Base-by-base conservation (phyloP, 2,113 vertebrate species). In the Sylvilagus bachmani region DNA sequence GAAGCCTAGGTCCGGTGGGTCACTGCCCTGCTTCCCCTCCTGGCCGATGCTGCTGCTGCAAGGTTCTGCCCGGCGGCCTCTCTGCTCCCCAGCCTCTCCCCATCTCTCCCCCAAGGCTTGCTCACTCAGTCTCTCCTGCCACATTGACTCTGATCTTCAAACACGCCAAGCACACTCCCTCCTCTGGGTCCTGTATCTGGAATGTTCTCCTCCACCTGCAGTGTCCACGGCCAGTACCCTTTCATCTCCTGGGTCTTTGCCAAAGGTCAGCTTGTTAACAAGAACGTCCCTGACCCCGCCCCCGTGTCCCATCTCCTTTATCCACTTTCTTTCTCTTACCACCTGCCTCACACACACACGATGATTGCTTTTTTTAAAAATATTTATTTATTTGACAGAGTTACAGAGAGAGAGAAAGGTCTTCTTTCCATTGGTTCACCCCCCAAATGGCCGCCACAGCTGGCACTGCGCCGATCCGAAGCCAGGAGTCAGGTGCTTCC, bases 221-320 rank as follows among this genome's bases (percentile, higher is more conserved):
- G 24, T 70, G 19, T 78, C 25, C 44, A 38, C 24, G 21, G 53
- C 58, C 80, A 79, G 17, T 11, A 21, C 81, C 33, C 8, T 61
- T n/a, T 96, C 22, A 17, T 29, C 4, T 90, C 29, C 51, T 74
- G 44, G 55, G 44, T 78, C 69, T 78, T 69, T 61, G 55, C 49
- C 83, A 66, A 92, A 78, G 17, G 51, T 70, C 71, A 96, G 66
- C n/a, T 79, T 58, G 86, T 17, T 31, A 61, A 70, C 36, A 69
- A 92, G 38, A 21, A 36, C 64, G 70, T 81, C 58, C 81, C 38
- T 44, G 36, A 24, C 0, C 71, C 66, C 29, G 38, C 24, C 36
- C 58, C 62, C 36, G 36, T 55, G 38, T 74, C 66, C 86, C 61
- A 9, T 33, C 44, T 85, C 71, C 12, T 36, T 61, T 29, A 9